phyloP scores from a whole-genome alignment of 1,140 invertebrate genomes.

The Formica selysi region DNA sequence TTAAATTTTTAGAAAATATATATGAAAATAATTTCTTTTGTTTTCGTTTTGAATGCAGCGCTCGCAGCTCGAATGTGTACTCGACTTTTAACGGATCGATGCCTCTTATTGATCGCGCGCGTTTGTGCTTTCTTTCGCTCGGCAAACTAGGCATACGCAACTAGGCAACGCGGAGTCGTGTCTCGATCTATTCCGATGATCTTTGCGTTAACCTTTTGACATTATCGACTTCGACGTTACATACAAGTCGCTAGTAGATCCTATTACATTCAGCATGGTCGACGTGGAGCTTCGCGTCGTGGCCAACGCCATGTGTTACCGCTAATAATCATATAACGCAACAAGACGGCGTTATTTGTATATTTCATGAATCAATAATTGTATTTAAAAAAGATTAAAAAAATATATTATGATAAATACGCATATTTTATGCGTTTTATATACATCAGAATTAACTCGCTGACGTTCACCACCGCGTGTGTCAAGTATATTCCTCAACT shows the following conservation, averaged over 20 bases:
- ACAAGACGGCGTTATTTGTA: background rate
- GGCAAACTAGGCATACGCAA: slow-evolving; percentile 28
- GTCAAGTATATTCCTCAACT: slow-evolving; percentile 27
- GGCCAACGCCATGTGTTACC: background rate
- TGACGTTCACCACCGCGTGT: slow-evolving; percentile 2
- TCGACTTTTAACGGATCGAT: slow-evolving; percentile 31
- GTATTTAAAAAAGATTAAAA: background rate
- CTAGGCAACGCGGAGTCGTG: background rate
- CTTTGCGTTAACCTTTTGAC: slow-evolving; percentile 47
- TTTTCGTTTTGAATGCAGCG: background rate
- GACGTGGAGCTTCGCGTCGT: background rate
- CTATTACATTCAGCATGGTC: background rate
- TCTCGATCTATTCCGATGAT: slow-evolving; percentile 49
- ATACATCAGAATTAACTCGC: background rate
- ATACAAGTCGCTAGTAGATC: background rate
- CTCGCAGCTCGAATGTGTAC: background rate
- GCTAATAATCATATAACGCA: slow-evolving; percentile 17
- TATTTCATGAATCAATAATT: slow-evolving; percentile 30
- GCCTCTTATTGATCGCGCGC: background rate
- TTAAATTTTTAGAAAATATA: slow-evolving; percentile 22
- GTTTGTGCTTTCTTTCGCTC: slow-evolving; percentile 6
- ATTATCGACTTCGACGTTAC: slow-evolving; percentile 37
- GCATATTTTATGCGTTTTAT: background rate
- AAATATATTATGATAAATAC: slow-evolving; percentile 25
- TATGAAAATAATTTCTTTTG: background rate